Evolutionary conservation across 2,113 vertebrate genomes (phyloP), one percentile per base, ranked within the genome.

Genomic region (Empidonax traillii): DNA sequence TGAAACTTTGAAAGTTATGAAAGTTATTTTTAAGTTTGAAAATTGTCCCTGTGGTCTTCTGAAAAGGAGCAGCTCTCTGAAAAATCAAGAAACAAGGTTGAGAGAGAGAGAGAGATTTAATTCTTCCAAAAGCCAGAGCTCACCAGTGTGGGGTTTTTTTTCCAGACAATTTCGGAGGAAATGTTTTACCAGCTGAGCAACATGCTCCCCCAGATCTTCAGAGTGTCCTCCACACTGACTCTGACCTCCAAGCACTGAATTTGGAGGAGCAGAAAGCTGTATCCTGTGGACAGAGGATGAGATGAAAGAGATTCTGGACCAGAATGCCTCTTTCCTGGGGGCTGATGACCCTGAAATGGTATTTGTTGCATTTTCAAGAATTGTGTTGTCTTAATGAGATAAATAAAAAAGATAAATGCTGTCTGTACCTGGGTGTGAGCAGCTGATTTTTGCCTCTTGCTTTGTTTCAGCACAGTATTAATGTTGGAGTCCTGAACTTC

Each of bases 181-280:
- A 99, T 99, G 98, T 99, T 99, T 97, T 99, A 99, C 97, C 99
- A 99, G 47, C 97, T 99, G 92, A 99, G 99, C 97, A 99, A 98
- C 97, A 99, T 99, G 99, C 98, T 99, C 91, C 99, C 99, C 46
- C 99, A 99, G 97, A 99, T 99, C 98, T 99, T 99, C 98, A 97
- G 99, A 23, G 99, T 99, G 17, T 99, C 99, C 23, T 99, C 99
- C 44, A 99, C 98, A 4, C 92, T 98, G 81, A 98, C 98, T 75
- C 96, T 98, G 90, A 98, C 99, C 20, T 99, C 99, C 72, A 98
- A 98, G 88, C 98, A 98, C 87, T 98, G 86, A 98, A 52, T 37
- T 47, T 67, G 18, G 6, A n/a, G 55, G 37, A 30, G 15, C 27
- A 49, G 22, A 77, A 28, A 73, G 43, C n/a, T 51, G 17, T 25